These are phyloP conservation scores for Parapristionchus giblindavisi DNA, from an alignment of 2,888 invertebrate genomes.

Conservation along the genomic window DNA sequence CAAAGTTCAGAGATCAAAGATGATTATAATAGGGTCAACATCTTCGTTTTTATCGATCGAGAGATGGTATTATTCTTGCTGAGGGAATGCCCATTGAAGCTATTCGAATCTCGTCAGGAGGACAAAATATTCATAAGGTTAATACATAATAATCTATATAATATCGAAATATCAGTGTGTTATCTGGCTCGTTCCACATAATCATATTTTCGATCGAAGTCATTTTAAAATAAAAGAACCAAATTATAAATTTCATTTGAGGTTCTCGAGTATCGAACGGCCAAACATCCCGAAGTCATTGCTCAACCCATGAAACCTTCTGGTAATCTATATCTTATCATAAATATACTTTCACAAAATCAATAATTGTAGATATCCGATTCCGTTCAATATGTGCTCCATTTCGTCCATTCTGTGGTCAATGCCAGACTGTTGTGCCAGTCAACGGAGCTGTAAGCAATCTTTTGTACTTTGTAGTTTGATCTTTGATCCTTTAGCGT, in stretches of 20 bases:
- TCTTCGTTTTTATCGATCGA: conserved; percentile 37
- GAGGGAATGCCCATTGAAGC: conserved; percentile 59
- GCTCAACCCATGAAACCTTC: conserved; percentile 35
- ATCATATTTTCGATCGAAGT: background rate
- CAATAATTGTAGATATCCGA: conserved; percentile 31
- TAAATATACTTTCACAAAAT: background rate
- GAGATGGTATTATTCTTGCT: conserved; percentile 48
- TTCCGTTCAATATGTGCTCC: conserved; percentile 63
- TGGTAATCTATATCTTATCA: background rate
- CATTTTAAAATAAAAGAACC: conserved; percentile 1
- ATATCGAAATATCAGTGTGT: too few relatives aligned
- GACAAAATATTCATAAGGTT: conserved; percentile 21
- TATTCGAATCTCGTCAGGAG: conserved; percentile 21
- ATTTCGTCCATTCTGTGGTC: conserved; percentile 64
- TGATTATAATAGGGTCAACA: conserved; percentile 25
- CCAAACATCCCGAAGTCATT: conserved; percentile 39
- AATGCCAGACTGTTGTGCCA: conserved; percentile 56
- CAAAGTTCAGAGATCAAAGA: background rate
- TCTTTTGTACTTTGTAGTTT: background rate
- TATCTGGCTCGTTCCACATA: background rate
- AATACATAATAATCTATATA: too few relatives aligned
- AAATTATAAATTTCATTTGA: too few relatives aligned
- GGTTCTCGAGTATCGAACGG: conserved; percentile 49
- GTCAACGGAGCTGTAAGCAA: conserved; percentile 55
- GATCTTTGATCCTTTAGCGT: conserved; percentile 40